Percentiles rank a stretch among this genome's conserved stretches.
phyloP scores from a whole-genome alignment of 1,140 invertebrate genomes.

The Battus philenor region DNA sequence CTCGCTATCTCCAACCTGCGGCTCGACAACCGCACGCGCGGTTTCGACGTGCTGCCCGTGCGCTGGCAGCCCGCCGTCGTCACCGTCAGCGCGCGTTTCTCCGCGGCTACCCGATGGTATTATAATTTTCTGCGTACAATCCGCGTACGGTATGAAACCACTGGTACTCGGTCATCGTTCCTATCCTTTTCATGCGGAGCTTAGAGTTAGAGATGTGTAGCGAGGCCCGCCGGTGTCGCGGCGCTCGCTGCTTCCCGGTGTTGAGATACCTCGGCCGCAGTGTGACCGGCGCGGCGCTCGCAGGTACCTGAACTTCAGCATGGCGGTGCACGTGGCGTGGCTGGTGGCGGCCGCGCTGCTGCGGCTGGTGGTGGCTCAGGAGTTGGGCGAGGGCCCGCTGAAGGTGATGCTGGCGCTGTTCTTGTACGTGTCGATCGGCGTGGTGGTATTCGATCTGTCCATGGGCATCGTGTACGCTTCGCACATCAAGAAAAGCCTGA shows the following conservation, averaged over 20 bases:
- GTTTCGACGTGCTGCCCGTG: constrained; percentile 36
- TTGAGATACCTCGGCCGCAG: no score
- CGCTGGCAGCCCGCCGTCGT: constrained; percentile 32
- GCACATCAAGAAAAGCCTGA: constrained; percentile 56
- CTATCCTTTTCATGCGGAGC: no score
- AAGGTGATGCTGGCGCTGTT: constrained; percentile 31
- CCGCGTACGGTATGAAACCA: no score
- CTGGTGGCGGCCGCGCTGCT: constrained; percentile 31
- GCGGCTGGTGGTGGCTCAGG: constrained; percentile 20
- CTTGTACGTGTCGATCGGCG: constrained; percentile 31
- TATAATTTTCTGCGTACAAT: no score
- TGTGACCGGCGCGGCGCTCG: no score
- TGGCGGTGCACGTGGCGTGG: constrained; percentile 47
- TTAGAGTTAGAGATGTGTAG: no score
- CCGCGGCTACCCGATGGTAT: constrained; percentile 49
- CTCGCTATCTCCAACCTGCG: constrained; percentile 29
- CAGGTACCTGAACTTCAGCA: constrained; percentile 19
- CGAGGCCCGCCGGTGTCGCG: no score
- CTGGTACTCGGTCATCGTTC: no score
- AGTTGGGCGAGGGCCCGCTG: constrained; percentile 21
- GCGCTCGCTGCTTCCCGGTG: no score
- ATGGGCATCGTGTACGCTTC: constrained; percentile 57
- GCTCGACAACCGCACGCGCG: constrained; percentile 38
- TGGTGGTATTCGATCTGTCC: constrained; percentile 48
- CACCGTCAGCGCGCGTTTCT: constrained; percentile 38